These are phyloP conservation scores for Coregonus sp. DNA, from an alignment of 2,797 vertebrate genomes.

Conservation along the genomic window DNA sequence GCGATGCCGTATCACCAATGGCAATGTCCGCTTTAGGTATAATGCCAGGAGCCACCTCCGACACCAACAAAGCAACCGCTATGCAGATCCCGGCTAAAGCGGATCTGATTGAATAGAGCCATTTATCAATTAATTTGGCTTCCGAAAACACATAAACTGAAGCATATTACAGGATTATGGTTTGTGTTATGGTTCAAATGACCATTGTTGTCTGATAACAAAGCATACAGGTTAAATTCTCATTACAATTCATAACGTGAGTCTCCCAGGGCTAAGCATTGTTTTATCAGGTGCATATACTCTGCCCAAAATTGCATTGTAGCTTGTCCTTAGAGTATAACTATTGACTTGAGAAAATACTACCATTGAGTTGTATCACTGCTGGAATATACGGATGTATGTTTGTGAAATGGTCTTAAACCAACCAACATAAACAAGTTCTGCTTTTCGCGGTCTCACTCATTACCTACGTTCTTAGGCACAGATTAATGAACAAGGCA, in stretches of 20 bases:
- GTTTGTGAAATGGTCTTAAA: constrained; percentile 51
- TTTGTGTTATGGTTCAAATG: constrained; percentile 40
- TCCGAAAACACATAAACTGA: constrained; percentile 42
- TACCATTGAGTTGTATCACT: constrained; percentile 53
- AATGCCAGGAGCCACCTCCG: too few relatives aligned
- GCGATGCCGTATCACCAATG: too few relatives aligned
- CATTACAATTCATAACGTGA: constrained; percentile 16
- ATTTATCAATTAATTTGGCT: constrained; percentile 32
- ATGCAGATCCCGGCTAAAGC: too few relatives aligned
- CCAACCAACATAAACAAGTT: constrained; percentile 50
- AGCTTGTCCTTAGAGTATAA: constrained; percentile 55
- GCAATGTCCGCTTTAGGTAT: too few relatives aligned
- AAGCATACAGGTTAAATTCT: constrained; percentile 44
- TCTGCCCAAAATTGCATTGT: constrained; percentile 73
- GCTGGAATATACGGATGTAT: constrained; percentile 50
- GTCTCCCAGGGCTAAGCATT: constrained; percentile 56
- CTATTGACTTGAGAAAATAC: constrained; percentile 54
- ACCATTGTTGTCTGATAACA: constrained; percentile 44
- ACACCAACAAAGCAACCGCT: too few relatives aligned
- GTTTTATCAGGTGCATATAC: constrained; percentile 51
- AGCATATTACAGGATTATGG: constrained; percentile 51
- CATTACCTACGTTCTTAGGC: constrained; percentile 74
- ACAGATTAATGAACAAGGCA: constrained; percentile 83
- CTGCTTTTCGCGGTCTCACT: constrained; percentile 58
- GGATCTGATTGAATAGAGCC: too few relatives aligned